Base-by-base conservation (phyloP, 2,113 vertebrate genomes). In the Xenopus laevis region DNA sequence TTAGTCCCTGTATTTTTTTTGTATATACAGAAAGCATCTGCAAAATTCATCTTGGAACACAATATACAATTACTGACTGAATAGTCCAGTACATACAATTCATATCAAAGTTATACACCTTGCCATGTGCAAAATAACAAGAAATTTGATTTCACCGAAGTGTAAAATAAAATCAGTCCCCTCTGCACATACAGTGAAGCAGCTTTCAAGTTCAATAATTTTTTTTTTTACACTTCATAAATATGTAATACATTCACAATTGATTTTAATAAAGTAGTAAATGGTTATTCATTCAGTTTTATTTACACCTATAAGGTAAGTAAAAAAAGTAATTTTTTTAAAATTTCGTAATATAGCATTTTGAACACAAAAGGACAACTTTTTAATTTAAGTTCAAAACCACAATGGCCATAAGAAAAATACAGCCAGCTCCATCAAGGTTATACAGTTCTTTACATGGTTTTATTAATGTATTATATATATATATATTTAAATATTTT, bases 171-270 rank as follows among this genome's bases (percentile, higher is more conserved):
- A 92, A 80, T 87, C 90, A 87, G 94, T 93, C 88, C 89, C 91
- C 84, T 93, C 93, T 91, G 91, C 95, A 94, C 92, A 92, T 86
- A 91, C 94, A 91, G 90, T 89, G 89, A 97, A 99, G 95, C 95
- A 89, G 95, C 94, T 94, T 95, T 94, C 93, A 94, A 93, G 88
- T 93, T 93, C 86, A 83, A 88, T 89, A 91, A 90, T 86, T 91
- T 89, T 86, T 92, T 86, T 91, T 89, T 86, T 92, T 86, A 91
- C 92, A 95, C 92, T 94, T 94, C 92, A 92, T 40, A 94, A 96
- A 89, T 91, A 91, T 92, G 82, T 92, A 93, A 88, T 96, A 97
- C 95, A 97, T 97, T 98, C 95, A 98, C 95, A 89, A 95, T 93
- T 90, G 95, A 94, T 92, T 92, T 93, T 93, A 93, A 89, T 94